Conservation (phyloP, 2,113 vertebrate genomes). For the Brachionichthys hirsutus region DNA sequence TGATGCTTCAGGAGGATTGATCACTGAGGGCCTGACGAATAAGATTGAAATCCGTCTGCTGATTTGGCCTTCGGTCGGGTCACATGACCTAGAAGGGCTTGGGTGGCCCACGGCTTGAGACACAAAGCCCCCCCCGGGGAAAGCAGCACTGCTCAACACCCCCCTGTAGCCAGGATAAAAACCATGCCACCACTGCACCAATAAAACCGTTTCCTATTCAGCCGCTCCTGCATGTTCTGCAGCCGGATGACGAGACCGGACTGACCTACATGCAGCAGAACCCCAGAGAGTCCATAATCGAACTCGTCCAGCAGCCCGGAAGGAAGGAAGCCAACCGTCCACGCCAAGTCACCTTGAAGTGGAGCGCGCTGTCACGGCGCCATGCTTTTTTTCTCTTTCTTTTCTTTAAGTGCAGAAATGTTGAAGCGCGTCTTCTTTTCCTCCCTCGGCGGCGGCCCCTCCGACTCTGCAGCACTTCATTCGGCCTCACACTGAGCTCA, state of each 20-base stretch:
- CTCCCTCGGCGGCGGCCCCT: conserved; percentile 15
- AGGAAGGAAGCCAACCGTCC: conserved; percentile 16
- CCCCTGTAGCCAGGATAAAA: conserved; percentile 35
- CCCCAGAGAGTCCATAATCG: conserved; percentile 64
- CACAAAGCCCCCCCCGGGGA: conserved; percentile 55
- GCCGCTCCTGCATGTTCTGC: conserved; percentile 32
- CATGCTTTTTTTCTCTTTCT: conserved; percentile 21
- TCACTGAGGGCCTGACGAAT: conserved; percentile 41
- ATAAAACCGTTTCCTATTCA: conserved; percentile 50
- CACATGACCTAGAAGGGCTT: conserved; percentile 61
- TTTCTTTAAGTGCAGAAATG: conserved; percentile 16
- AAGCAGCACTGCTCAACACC: conserved; percentile 25
- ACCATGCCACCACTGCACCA: conserved; percentile 19
- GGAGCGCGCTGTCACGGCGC: conserved; percentile 38
- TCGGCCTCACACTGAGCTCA: conserved; percentile 57
- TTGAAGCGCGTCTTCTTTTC: conserved; percentile 34
- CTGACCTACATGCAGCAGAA: conserved; percentile 74
- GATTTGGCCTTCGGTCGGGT: conserved; percentile 32
- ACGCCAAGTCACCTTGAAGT: conserved; percentile 50
- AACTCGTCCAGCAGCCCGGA: conserved; percentile 24
- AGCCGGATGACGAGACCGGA: conserved; percentile 62
- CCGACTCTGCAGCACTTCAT: conserved; percentile 56
- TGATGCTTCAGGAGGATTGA: conserved; percentile 42
- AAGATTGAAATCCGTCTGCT: conserved; percentile 45
- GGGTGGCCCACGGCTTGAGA: conserved; percentile 53